These are phyloP conservation scores for Calephelis perditalis DNA, from an alignment of 2,888 invertebrate genomes.

Conservation along the genomic window DNA sequence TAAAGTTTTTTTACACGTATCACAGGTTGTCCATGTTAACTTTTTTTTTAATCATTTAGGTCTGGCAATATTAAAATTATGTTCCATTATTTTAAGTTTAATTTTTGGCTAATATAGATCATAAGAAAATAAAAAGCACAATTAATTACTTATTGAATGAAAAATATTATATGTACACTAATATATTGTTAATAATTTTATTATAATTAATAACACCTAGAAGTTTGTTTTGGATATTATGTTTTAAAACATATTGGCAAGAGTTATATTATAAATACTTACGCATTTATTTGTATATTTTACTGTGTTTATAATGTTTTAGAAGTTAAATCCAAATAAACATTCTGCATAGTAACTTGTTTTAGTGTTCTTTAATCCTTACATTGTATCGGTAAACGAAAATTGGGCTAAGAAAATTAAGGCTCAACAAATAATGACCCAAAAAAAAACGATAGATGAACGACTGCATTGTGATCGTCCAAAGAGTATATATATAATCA, in stretches of 20 bases:
- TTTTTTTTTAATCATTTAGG: constrained; percentile 23
- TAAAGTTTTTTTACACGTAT: constrained; percentile 8
- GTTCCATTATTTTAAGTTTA: constrained; percentile 36
- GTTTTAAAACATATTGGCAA: constrained; percentile 55
- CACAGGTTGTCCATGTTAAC: constrained; percentile 13
- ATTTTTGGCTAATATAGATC: constrained; percentile 69
- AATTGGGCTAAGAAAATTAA: too few species aligned
- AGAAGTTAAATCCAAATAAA: constrained; percentile 75
- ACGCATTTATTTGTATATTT: constrained; percentile 73
- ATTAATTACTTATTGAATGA: constrained; percentile 56
- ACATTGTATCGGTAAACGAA: too few species aligned
- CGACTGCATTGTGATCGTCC: too few species aligned
- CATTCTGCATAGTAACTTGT: constrained; percentile 67
- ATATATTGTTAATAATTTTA: constrained; percentile 77
- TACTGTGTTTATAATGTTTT: constrained; percentile 74
- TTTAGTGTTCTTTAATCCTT: constrained; percentile 31
- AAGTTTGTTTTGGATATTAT: constrained; percentile 51
- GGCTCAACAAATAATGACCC: too few species aligned
- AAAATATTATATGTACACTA: constrained; percentile 57
- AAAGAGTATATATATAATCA: too few species aligned
- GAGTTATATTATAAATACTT: constrained; percentile 54
- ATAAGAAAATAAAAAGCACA: constrained; percentile 66
- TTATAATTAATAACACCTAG: constrained; percentile 53
- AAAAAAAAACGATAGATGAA: too few species aligned
- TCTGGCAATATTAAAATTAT: constrained; percentile 46